A percentile compares a stretch with the other conserved stretches of the same genome.
phyloP scores from a whole-genome alignment of 2,797 vertebrate species.

The Bradypus variegatus region DNA sequence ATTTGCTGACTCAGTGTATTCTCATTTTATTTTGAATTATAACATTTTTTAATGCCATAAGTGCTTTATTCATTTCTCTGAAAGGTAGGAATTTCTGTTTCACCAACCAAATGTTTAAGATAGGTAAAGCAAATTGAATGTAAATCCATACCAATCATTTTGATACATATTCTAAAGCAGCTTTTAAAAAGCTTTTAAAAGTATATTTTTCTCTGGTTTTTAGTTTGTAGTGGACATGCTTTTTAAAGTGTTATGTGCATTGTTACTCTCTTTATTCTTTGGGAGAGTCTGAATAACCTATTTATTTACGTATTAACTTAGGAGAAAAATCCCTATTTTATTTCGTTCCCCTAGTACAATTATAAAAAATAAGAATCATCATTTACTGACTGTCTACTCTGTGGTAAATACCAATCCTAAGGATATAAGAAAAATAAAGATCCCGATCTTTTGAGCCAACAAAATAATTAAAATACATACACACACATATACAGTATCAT shows the following conservation, averaged over 20 bases:
- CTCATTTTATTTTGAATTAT: slow-evolving; percentile 17
- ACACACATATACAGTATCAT: neutral
- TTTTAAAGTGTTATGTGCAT: neutral
- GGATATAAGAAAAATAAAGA: neutral
- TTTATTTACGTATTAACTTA: neutral
- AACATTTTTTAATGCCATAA: neutral
- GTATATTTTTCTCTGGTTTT: neutral
- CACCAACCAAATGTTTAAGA: neutral
- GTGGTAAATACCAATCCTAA: neutral
- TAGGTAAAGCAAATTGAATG: neutral
- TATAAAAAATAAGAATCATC: neutral
- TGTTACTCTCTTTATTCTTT: neutral
- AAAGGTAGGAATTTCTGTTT: neutral
- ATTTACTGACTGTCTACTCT: neutral
- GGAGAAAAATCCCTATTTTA: neutral
- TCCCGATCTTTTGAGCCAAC: neutral
- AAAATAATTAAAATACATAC: neutral
- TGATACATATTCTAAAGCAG: neutral
- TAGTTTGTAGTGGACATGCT: neutral
- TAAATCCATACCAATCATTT: neutral
- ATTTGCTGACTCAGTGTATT: neutral
- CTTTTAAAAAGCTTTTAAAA: neutral
- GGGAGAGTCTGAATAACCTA: neutral
- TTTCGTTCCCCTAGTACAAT: neutral
- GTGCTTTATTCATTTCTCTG: slow-evolving; percentile 20